Conservation (phyloP, 2,888 invertebrate species). For the Agrotis segetum region DNA sequence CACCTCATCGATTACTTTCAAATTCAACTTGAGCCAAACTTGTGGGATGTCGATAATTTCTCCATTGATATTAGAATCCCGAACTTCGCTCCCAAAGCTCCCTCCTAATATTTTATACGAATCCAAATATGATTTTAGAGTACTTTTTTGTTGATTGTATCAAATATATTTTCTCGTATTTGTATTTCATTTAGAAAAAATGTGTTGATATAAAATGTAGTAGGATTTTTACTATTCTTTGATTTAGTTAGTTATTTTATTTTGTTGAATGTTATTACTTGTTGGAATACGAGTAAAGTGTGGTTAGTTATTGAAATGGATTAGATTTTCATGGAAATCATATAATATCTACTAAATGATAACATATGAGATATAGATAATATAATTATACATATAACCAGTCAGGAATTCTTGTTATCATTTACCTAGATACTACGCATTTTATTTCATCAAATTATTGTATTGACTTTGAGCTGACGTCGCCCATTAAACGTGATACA, state of each 20-base stretch:
- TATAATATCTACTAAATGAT: not conserved
- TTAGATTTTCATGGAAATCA: constrained; percentile 16
- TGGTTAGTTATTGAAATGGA: constrained; percentile 14
- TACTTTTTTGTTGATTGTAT: constrained; percentile 35
- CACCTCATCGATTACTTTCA: constrained; percentile 74
- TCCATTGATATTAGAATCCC: constrained; percentile 66
- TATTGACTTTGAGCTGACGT: no score
- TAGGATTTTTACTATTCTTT: constrained; percentile 4
- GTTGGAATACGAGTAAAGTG: not conserved
- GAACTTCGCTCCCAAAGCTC: constrained; percentile 54
- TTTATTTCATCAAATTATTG: no score
- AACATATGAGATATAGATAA: no score
- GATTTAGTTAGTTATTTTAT: not conserved
- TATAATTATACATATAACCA: constrained; percentile 4
- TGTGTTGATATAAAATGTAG: constrained; percentile 14
- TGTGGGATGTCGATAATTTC: constrained; percentile 65
- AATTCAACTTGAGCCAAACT: constrained; percentile 61
- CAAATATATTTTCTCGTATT: constrained; percentile 23
- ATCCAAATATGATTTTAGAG: constrained; percentile 42
- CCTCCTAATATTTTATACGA: constrained; percentile 50
- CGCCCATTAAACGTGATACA: no score
- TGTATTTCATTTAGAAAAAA: constrained; percentile 9
- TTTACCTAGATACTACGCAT: not conserved
- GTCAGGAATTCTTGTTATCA: not conserved
- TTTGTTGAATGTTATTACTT: constrained; percentile 1